Evolutionary conservation across 2,113 vertebrate species (phyloP).

Genomic region (Sarotherodon lohbergeri): DNA sequence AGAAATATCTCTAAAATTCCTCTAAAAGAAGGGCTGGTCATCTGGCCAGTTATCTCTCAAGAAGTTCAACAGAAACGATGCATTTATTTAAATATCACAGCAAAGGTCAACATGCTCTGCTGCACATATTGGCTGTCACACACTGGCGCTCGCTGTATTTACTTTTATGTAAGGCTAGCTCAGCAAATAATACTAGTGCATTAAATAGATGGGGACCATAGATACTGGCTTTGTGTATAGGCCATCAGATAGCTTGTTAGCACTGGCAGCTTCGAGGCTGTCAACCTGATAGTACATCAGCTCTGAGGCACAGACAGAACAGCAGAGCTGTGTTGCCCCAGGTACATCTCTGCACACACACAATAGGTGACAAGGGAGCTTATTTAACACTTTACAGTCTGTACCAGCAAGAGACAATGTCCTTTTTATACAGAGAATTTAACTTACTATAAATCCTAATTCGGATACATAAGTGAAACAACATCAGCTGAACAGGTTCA

Average conservation of each 20-base stretch:
- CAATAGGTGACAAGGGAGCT: neutral
- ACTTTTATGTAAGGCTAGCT: neutral
- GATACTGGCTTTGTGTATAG: neutral
- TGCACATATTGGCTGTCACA: neutral
- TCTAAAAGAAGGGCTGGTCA: rapidly evolving
- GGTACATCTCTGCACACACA: neutral
- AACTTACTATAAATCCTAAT: neutral
- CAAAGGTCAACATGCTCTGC: neutral
- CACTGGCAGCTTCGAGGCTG: neutral
- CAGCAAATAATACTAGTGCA: neutral
- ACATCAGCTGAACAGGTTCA: neutral
- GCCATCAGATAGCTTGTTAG: neutral
- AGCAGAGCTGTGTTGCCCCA: neutral
- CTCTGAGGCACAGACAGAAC: neutral
- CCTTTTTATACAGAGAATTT: neutral
- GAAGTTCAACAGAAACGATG: neutral
- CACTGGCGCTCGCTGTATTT: neutral
- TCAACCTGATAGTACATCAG: neutral
- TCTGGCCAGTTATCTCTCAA: neutral
- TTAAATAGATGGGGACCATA: neutral
- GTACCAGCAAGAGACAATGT: neutral
- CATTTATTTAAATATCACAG: neutral
- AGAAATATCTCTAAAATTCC: neutral
- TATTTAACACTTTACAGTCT: neutral
- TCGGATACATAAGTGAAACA: rapidly evolving